phyloP scores from a whole-genome alignment of 2,113 vertebrate species.

The Rhinopomastus cyanomelas region DNA sequence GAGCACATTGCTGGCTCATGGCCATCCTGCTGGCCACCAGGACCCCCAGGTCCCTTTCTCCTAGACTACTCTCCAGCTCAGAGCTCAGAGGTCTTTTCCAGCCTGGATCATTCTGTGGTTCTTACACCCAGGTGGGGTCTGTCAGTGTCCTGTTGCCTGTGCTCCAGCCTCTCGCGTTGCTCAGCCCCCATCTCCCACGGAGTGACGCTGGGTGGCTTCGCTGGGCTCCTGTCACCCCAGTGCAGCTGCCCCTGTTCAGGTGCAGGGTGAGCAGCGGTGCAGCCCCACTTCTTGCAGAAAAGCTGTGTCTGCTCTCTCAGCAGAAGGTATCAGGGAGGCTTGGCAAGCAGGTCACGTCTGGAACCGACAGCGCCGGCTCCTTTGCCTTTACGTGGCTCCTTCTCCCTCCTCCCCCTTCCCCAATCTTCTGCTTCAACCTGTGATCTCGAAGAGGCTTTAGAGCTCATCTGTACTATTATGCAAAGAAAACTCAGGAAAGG shows the following conservation, averaged over 20 bases:
- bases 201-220: background rate
- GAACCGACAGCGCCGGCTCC: background rate
- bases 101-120: background rate
- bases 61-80: too few species aligned
- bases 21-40: too few species aligned
- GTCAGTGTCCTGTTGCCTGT: background rate
- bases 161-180: background rate
- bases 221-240: rapidly evolving
- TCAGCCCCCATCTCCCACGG: rapidly evolving
- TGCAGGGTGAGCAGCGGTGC: background rate
- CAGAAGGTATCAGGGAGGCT: background rate
- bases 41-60: too few species aligned
- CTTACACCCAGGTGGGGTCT: rapidly evolving
- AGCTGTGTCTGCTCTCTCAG: background rate
- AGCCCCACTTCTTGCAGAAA: background rate
- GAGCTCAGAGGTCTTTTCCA: too few species aligned
- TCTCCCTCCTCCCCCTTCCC: background rate
- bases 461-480: slow-evolving; percentile 56
- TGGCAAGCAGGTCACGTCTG: slow-evolving; percentile 30
- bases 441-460: slow-evolving; percentile 9
- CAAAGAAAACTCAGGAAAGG: slow-evolving; percentile 34
- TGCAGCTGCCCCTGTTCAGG: background rate
- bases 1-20: too few species aligned
- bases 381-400: background rate
- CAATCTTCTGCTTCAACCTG: background rate